Evolutionary conservation across 2,797 vertebrate species (phyloP).

Genomic region (Oreortyx pictus): DNA sequence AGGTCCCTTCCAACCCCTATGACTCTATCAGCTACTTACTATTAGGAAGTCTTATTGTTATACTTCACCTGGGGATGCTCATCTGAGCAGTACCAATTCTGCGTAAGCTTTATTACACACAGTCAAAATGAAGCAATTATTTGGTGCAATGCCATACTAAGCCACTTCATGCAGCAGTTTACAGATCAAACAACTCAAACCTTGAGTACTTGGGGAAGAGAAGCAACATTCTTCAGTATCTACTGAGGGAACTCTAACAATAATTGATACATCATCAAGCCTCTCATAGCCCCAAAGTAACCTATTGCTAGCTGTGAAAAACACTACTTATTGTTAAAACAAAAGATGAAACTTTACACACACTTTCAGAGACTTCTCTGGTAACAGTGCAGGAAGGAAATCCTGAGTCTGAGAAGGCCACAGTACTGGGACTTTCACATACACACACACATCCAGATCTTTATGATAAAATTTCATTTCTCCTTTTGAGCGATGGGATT

Average conservation of each 20-base stretch:
- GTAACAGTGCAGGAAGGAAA: neutral
- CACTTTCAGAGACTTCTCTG: neutral
- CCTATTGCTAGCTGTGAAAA: neutral
- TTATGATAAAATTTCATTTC: neutral
- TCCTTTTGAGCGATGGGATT: neutral
- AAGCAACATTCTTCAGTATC: neutral
- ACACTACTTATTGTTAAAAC: neutral
- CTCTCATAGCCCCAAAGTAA: neutral
- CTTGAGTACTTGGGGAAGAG: neutral
- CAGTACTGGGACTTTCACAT: neutral
- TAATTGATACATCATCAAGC: neutral
- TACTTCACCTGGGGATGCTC: neutral
- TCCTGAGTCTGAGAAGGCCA: neutral
- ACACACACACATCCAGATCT: neutral
- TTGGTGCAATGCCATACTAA: neutral
- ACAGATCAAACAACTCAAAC: neutral
- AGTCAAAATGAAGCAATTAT: neutral
- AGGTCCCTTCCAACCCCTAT: too few species aligned
- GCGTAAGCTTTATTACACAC: neutral
- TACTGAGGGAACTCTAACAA: neutral
- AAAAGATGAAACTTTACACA: neutral
- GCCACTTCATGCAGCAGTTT: neutral
- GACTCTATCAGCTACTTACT: neutral
- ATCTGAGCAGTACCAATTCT: neutral
- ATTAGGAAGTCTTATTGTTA: neutral